Base-by-base conservation (phyloP, 2,797 vertebrate genomes). In the Alauda arvensis region DNA sequence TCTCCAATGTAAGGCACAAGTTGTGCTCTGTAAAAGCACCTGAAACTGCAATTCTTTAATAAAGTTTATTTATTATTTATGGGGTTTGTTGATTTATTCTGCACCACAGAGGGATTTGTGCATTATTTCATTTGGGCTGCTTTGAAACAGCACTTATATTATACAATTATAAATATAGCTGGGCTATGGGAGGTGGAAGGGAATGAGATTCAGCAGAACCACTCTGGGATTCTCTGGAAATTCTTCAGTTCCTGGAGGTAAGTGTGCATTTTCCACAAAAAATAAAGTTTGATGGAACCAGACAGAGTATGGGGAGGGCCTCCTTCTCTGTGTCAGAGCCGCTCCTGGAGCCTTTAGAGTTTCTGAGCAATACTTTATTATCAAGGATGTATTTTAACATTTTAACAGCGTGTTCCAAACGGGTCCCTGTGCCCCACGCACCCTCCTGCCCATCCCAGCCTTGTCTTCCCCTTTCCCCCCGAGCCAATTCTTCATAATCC, bases 21-120 rank as follows among this genome's bases (percentile, higher is more conserved):
- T 7, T 49, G 34, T 81, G 81, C 49, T 63, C 5, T 9, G 6
- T n/a, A 42, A 59, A 91, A 79, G 12, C 40, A 77, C 8, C 56
- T 39, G 18, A 51, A 66, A 52, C 40, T 67, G 29, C 46, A 71
- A 16, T 28, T 70, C 71, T 79, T 75, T 42, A 95, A 26, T 95
- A 94, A 94, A 94, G 78, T 29, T 29, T 80, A 80, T 91, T 92
- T 89, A 71, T 94, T 93, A 24, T 12, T 77, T 48, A 37, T 4
- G 28, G 8, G 1, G 23, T 10, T 18, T 5, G 39, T 45, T 75
- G 56, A 9, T 46, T 89, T 63, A 5, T 34, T 75, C 12, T 11
- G 0, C 17, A 14, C 21, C 1, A 2, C 26, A 26, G 14, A 3
- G 12, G 2, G 10, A 26, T 3, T 13, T 28, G 24, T 18, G 37